Evolutionary conservation across 2,797 vertebrate genomes (phyloP).

Genomic region (Sebastolobus altivelis): DNA sequence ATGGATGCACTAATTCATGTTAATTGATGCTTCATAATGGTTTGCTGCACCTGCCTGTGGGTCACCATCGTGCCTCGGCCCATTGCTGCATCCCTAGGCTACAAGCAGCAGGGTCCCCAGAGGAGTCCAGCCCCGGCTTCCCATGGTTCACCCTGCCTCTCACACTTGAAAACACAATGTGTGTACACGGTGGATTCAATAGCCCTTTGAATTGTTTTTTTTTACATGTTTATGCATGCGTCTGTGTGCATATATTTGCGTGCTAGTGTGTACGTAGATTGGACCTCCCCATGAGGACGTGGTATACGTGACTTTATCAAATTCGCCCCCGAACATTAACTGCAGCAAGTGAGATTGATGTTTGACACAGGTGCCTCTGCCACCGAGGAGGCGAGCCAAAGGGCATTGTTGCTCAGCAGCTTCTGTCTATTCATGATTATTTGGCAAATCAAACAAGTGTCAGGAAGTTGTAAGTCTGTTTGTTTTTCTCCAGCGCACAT

Average conservation of each 20-base stretch:
- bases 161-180: neutral
- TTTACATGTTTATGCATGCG: neutral
- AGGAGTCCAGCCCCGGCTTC: neutral
- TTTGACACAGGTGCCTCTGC: conserved; percentile 44
- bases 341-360: conserved; percentile 49
- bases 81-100: neutral
- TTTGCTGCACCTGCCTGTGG: conserved; percentile 33
- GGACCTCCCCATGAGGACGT: conserved; percentile 22
- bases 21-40: conserved; percentile 14
- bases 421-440: conserved; percentile 45
- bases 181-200: neutral
- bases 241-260: neutral
- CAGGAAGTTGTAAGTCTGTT: conserved; percentile 12
- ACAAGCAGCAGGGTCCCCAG: neutral
- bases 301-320: conserved; percentile 32
- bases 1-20: conserved; percentile 34
- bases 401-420: conserved; percentile 8
- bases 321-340: conserved; percentile 32
- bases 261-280: neutral
- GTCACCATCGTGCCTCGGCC: conserved; percentile 7
- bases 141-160: neutral
- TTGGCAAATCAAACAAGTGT: conserved; percentile 43
- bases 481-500: conserved; percentile 4
- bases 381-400: conserved; percentile 28
- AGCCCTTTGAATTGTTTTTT: neutral